These are phyloP conservation scores for Spheniscus mendiculus DNA, from an alignment of 2,113 vertebrate genomes.

Conservation along the genomic window DNA sequence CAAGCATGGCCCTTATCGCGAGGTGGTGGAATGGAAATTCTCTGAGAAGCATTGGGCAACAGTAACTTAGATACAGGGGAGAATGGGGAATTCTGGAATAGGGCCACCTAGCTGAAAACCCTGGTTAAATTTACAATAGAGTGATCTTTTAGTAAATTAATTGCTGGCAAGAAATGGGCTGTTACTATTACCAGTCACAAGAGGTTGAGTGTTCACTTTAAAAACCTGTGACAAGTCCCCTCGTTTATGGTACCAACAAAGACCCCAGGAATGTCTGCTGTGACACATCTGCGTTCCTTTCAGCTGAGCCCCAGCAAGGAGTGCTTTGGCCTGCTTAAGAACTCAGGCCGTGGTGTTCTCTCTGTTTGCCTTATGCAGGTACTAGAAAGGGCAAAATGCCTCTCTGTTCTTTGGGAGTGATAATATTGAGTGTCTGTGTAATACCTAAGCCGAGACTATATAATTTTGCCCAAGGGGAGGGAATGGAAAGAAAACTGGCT, in stretches of 20 bases:
- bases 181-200: background rate
- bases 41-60: background rate
- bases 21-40: background rate
- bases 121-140: background rate
- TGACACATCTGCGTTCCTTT: background rate
- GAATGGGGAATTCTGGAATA: background rate
- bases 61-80: background rate
- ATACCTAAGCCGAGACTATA: background rate
- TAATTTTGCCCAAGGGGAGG: background rate
- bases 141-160: background rate
- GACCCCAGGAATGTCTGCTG: background rate
- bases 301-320: background rate
- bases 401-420: background rate
- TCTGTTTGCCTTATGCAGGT: background rate
- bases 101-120: background rate
- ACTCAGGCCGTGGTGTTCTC: accelerated
- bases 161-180: background rate
- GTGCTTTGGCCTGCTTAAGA: too few relatives aligned
- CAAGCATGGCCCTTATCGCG: background rate
- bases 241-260: background rate
- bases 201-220: background rate
- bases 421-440: background rate
- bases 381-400: background rate
- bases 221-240: background rate
- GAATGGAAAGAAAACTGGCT: background rate